Evolutionary conservation across 2,888 invertebrate genomes (phyloP).

Genomic region (Cryptus armator): DNA sequence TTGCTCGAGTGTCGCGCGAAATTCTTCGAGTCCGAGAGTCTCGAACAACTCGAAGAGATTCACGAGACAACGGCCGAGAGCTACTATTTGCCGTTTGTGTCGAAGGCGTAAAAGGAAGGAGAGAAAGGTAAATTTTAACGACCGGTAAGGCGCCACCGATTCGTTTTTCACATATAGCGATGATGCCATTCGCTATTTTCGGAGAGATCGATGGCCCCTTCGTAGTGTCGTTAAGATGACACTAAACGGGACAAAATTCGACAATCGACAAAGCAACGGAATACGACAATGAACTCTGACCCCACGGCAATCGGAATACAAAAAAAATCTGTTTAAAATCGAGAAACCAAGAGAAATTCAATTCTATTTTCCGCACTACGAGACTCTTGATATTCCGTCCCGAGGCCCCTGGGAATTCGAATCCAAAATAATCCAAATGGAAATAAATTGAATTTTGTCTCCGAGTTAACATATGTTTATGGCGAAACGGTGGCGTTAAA

Average conservation of each 20-base stretch:
- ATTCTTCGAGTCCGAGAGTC: slow-evolving; percentile 26
- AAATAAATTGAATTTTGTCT: slow-evolving; percentile 36
- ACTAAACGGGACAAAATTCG: slow-evolving; percentile 23
- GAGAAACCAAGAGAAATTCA: not conserved
- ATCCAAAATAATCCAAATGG: slow-evolving; percentile 38
- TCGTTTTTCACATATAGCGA: slow-evolving; percentile 53
- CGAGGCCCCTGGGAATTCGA: slow-evolving; percentile 21
- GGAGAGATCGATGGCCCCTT: slow-evolving; percentile 58
- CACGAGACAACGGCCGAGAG: slow-evolving; percentile 15
- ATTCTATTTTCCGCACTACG: slow-evolving; percentile 12
- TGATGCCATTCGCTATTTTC: slow-evolving; percentile 72
- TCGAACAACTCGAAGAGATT: not conserved
- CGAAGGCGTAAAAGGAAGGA: slow-evolving; percentile 64
- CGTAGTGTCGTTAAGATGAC: not conserved
- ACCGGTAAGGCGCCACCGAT: slow-evolving; percentile 69
- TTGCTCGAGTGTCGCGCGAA: slow-evolving; percentile 54
- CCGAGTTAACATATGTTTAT: slow-evolving; percentile 42
- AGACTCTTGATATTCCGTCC: too few species aligned
- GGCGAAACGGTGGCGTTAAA: slow-evolving; percentile 48
- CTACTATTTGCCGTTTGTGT: slow-evolving; percentile 69
- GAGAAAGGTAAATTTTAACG: slow-evolving; percentile 62
- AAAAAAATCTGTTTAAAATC: not conserved
- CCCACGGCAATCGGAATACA: not conserved
- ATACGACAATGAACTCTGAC: slow-evolving; percentile 41
- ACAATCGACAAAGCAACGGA: slow-evolving; percentile 27